Evolutionary conservation across 53 echinoderm and acorn worm genomes (phyloP).

Genomic region (Mesocentrotus franciscanus): DNA sequence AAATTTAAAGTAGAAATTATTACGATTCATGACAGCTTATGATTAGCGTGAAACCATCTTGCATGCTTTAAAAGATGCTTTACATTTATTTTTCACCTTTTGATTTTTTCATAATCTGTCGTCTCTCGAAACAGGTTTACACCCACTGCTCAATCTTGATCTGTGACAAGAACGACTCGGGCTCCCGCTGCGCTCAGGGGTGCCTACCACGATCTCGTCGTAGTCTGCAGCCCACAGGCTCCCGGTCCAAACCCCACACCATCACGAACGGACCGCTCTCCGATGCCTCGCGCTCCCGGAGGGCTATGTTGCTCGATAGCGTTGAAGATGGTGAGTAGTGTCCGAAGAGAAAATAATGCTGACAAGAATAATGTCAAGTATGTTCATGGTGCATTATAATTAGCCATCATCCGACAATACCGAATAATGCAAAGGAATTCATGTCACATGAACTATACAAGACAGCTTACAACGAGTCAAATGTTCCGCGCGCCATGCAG

Average conservation of each 20-base stretch:
- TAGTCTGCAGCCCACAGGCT: not conserved
- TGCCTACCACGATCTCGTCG: not conserved
- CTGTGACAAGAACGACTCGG: conserved; percentile 10
- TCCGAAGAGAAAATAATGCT: not conserved
- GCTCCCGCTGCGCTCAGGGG: conserved; percentile 33
- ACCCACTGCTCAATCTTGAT: conserved; percentile 43
- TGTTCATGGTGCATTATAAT: not conserved
- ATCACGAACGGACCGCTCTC: conserved; percentile 26
- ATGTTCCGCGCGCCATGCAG: too few relatives aligned
- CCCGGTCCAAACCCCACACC: conserved; percentile 37
- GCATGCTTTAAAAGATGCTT: too few relatives aligned
- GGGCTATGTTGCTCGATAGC: not conserved
- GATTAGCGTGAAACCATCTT: too few relatives aligned
- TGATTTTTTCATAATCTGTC: not conserved
- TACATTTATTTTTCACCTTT: too few relatives aligned
- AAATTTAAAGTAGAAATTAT: too few relatives aligned
- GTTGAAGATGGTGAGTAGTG: not conserved
- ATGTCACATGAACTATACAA: too few relatives aligned
- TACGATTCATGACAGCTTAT: too few relatives aligned
- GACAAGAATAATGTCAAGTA: not conserved
- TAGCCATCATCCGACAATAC: too few relatives aligned
- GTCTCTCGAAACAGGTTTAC: not conserved
- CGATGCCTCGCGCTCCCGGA: not conserved
- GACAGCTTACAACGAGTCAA: too few relatives aligned
- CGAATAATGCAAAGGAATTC: too few relatives aligned